These are phyloP conservation scores for Podiceps cristatus DNA, from an alignment of 2,113 vertebrate genomes.

Conservation along the genomic window DNA sequence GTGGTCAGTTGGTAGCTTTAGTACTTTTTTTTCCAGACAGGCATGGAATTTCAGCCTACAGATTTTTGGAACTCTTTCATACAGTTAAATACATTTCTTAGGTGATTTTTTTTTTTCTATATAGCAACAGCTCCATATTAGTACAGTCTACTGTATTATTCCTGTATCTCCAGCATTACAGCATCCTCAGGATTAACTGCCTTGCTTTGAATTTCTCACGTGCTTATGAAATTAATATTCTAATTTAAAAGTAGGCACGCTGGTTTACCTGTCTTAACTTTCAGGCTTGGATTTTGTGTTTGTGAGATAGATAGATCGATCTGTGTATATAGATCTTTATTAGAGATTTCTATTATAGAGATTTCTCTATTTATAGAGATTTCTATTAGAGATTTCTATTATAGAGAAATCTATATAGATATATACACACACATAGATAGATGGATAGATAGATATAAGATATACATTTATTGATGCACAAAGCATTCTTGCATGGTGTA, in stretches of 20 bases:
- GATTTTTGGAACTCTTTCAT: neutral
- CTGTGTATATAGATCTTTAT: neutral
- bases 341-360: too few relatives aligned
- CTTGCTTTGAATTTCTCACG: neutral
- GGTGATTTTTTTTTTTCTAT: too few relatives aligned
- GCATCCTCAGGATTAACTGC: neutral
- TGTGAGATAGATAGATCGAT: neutral
- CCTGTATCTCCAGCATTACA: neutral
- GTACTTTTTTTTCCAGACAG: neutral
- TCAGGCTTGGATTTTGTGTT: neutral
- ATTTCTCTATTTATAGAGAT: neutral
- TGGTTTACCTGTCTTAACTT: neutral
- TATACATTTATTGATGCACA: neutral
- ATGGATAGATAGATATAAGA: too few relatives aligned
- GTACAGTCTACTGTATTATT: neutral
- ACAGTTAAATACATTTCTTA: neutral
- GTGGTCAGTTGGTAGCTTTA: neutral
- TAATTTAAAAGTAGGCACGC: neutral
- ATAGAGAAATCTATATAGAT: accelerated
- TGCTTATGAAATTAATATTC: neutral
- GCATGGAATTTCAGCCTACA: neutral
- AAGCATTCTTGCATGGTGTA: neutral
- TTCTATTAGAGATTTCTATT: too few relatives aligned
- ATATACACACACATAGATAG: neutral
- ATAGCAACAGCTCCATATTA: neutral